Conservation (phyloP, 2,797 vertebrate species). For the Discoglossus pictus region DNA sequence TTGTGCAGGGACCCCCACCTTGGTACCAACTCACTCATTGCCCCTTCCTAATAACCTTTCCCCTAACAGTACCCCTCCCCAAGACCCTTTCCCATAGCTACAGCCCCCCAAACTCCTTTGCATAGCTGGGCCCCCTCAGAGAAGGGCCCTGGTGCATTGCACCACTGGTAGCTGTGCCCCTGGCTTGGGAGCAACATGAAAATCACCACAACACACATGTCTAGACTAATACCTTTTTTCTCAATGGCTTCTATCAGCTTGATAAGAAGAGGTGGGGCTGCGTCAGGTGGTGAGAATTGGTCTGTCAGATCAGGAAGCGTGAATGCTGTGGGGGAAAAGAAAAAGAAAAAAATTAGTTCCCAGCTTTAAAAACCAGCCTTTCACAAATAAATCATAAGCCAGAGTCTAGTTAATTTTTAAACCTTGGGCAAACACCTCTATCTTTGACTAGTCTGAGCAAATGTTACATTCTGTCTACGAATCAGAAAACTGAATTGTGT, state of each 20-base stretch:
- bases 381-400: slow-evolving; percentile 9
- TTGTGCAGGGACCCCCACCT: too few relatives aligned
- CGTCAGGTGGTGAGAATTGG: slow-evolving; percentile 87
- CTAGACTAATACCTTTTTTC: slow-evolving; percentile 89
- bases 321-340: slow-evolving; percentile 67
- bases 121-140: too few relatives aligned
- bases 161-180: too few relatives aligned
- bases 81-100: too few relatives aligned
- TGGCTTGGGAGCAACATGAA: too few relatives aligned
- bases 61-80: too few relatives aligned
- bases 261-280: slow-evolving; percentile 81
- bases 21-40: too few relatives aligned
- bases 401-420: slow-evolving; percentile 47
- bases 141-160: too few relatives aligned
- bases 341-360: slow-evolving; percentile 40
- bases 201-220: too few relatives aligned
- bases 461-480: slow-evolving; percentile 4
- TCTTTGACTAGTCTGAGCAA: slow-evolving; percentile 41
- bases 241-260: slow-evolving; percentile 89
- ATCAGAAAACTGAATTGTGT: neutral
- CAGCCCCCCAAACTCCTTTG: too few relatives aligned
- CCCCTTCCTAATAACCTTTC: too few relatives aligned
- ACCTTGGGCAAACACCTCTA: slow-evolving; percentile 44
- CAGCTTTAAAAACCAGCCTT: neutral
- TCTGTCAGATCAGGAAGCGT: slow-evolving; percentile 85